Base-by-base conservation (phyloP, 1,140 invertebrate species). In the Heliothis virescens region DNA sequence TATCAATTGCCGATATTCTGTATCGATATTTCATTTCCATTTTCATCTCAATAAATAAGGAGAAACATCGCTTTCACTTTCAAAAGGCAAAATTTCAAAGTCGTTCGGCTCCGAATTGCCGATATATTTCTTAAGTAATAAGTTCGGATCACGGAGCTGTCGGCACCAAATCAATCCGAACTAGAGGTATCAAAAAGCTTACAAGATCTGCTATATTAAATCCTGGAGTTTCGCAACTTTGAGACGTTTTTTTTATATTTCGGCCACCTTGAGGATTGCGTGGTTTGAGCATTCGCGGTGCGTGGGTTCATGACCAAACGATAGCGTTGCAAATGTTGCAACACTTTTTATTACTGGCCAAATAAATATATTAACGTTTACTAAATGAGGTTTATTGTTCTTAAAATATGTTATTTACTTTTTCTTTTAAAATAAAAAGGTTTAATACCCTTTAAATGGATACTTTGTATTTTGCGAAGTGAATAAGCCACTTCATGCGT, bases 171-270 rank as follows among this genome's bases (percentile, higher is more conserved):
- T 75, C 57, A 75, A 60, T 75, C 18, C 7, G 18, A 75, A 63
- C 21, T 50, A 69, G 11, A 34, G 72, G 26, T 53, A 76, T 65
- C 74, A 63, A 76, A 65, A 60, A 76, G 21, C 60, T 76, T 21
- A 26, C 55, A 48, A 75, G 55, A 21, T 59, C 16, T 15, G n/a
- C n/a, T n/a, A n/a, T n/a, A n/a, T n/a, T n/a, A 55, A 15, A 15
- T 73, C 13, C 29, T n/a, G 41, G 21, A 62, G n/a, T 75, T 75
- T 76, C 47, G 50, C 48, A 76, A 65, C 50, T 18, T 34, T 65
- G 48, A 76, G 60, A 65, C 60, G n/a, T 63, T 76, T 76, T 76
- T 74, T 63, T 53, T 76, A 60, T 47, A 16, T 15, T 62, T 3
- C 18, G 18, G 74, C 74, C 74, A 65, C 57, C 59, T 65, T 76